phyloP scores from a whole-genome alignment of 2,888 invertebrate genomes.

The Pseudococcus viburni region DNA sequence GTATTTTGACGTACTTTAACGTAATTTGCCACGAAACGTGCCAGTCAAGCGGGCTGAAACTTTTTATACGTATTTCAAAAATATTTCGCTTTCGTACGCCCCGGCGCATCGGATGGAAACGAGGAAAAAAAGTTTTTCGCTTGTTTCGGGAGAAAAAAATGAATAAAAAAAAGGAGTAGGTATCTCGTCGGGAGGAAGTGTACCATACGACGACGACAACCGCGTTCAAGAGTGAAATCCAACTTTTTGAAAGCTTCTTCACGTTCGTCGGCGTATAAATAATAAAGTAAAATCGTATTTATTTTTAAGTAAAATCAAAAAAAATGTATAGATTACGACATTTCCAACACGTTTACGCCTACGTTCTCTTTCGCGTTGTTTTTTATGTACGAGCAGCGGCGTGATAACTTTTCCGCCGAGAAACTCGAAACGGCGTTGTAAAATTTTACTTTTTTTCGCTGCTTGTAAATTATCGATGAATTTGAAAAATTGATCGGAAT shows the following conservation, averaged over 20 bases:
- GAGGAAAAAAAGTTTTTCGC: neutral
- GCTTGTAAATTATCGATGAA: neutral
- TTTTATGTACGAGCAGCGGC: neutral
- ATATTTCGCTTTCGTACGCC: neutral
- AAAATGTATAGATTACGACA: neutral
- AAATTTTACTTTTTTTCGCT: neutral
- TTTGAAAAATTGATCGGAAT: neutral
- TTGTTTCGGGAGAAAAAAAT: neutral
- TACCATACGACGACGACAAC: neutral
- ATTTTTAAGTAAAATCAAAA: constrained; percentile 18
- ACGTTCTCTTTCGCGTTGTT: neutral
- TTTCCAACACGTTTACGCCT: neutral
- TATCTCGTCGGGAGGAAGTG: neutral
- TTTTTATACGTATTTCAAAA: constrained; percentile 20
- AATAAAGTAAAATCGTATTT: constrained; percentile 28
- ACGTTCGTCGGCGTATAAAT: neutral
- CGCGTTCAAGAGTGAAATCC: neutral
- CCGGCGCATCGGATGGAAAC: neutral
- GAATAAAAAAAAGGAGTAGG: neutral
- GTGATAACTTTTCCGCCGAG: neutral
- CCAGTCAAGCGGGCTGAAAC: neutral
- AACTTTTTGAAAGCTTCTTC: constrained; percentile 18
- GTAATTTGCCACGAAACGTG: constrained; percentile 11
- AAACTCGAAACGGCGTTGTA: neutral
- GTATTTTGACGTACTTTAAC: constrained; percentile 7